phyloP scores from a whole-genome alignment of 2,797 vertebrate genomes.

The Miichthys miiuy region DNA sequence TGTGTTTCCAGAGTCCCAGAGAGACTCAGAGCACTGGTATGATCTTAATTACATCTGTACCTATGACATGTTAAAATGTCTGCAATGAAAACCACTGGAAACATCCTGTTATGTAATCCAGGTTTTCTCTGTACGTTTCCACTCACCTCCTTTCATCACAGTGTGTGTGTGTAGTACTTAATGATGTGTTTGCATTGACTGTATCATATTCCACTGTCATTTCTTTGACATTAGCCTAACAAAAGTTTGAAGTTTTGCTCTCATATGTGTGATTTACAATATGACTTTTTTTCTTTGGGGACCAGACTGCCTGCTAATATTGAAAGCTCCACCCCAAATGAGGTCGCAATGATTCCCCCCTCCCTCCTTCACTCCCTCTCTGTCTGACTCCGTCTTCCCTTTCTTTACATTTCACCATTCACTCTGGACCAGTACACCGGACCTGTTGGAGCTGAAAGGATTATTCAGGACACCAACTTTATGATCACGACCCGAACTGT shows the following conservation, averaged over 20 bases:
- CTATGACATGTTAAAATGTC: neutral
- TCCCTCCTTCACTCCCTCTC: constrained; percentile 3
- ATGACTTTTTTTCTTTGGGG: constrained; percentile 9
- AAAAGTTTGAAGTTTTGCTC: neutral
- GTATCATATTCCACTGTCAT: neutral
- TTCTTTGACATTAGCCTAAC: neutral
- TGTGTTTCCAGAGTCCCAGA: neutral
- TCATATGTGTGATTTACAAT: neutral
- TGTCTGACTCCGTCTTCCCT: constrained; percentile 14
- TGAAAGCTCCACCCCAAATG: constrained; percentile 75
- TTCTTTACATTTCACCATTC: constrained; percentile 30
- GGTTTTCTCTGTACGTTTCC: neutral
- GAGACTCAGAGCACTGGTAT: neutral
- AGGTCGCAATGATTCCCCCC: constrained; percentile 25
- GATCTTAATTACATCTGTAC: neutral
- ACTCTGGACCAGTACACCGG: constrained; percentile 35
- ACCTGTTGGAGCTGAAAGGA: constrained; percentile 39
- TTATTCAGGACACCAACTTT: neutral
- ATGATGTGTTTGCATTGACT: neutral
- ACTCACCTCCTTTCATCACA: neutral
- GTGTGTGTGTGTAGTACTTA: neutral
- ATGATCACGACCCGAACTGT: constrained; percentile 29
- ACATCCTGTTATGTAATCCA: neutral
- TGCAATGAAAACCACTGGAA: neutral
- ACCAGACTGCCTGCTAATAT: constrained; percentile 51